Base-by-base conservation (phyloP, 2,113 vertebrate genomes). In the Lophotis ruficrista region DNA sequence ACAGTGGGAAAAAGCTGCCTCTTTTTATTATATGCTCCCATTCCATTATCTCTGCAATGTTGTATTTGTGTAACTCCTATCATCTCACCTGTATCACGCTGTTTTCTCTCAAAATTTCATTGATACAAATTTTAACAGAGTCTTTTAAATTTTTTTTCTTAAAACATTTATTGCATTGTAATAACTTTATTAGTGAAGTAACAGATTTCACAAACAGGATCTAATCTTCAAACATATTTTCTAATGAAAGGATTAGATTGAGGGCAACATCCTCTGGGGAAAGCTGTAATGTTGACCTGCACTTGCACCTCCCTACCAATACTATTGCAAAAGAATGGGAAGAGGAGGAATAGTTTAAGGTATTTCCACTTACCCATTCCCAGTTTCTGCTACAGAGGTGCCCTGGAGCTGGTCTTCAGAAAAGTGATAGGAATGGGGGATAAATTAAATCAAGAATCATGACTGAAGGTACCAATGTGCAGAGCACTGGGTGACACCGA, bases 241-340 rank as follows among this genome's bases (percentile, higher is more conserved):
- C 10, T 81, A 83, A 82, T 53, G 21, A 81, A 85, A 73, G 5
- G 4, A 48, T 78, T 47, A 81, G 35, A 53, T 19, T 18, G 47
- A 57, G 12, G 19, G 21, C 19, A 86, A 12, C 31, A 66, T 47
- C 10, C 19, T 70, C 62, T 43, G 7, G 33, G n/a, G 25, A 73
- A 72, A 87, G 11, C 31, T 2, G 0, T 58, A 73, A 35, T 0
- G 3, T 25, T 62, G 18, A 66, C 22, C 28, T 45, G n/a, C 6
- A 35, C 8, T 62, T 83, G 28, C 22, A 57, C 47, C 7, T 77
- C 25, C 60, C 19, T 66, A 58, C 2, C 6, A 33, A 9, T 45
- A n/a, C 16, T 47, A 11, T 22, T 47, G 18, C 20, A 90, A 62
- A 79, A 90, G 31, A 71, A 60, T 51, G 2, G 24, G 12, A n/a